Evolutionary conservation across 2,888 invertebrate genomes (phyloP), one percentile per base, ranked within the genome.

Genomic region (Agonopterix heracliana): DNA sequence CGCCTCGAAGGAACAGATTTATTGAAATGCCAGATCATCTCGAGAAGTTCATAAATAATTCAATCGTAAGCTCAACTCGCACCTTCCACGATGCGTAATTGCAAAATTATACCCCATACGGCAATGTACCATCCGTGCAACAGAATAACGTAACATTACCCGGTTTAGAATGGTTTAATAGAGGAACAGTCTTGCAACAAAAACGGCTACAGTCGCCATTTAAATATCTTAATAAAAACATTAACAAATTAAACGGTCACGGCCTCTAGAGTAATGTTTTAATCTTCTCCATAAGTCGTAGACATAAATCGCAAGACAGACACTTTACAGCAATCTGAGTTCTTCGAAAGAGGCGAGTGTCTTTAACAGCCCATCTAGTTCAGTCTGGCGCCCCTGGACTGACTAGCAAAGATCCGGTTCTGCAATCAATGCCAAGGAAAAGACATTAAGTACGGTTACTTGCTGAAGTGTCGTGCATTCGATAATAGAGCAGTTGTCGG

Each of bases 31-130:
- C 35, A 17, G 34, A 34, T 46, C 61, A 68, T 70, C 61, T 56
- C 53, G 57, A 57, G 61, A 66, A 61, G 54, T 60, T 68, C 61
- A 74, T 78, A 71, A 69, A 78, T 79, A 64, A 78, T 79, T 76
- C 73, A 66, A 50, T 44, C 12, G 3, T 11, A 40, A 34, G 53
- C 51, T 52, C 44, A 49, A 50, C 56, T 60, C 57, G 63, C 68
- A 63, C 69, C 64, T 66, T 53, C 46, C 57, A 47, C 47, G 54
- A 46, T 54, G 58, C 57, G 63, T 68, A 69, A 63, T 62, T 71
- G 68, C 63, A 52, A 57, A 64, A 67, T 68, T 66, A 68, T 56
- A 64, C 46, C 41, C 41, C 12, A 41, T 13, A 41, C 2, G 11
- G 14, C 36, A 10, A 46, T 46, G 38, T 46, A 40, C 45, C n/a